Conservation (phyloP, 1,140 invertebrate genomes). For the Rhopalosiphum maidis region DNA sequence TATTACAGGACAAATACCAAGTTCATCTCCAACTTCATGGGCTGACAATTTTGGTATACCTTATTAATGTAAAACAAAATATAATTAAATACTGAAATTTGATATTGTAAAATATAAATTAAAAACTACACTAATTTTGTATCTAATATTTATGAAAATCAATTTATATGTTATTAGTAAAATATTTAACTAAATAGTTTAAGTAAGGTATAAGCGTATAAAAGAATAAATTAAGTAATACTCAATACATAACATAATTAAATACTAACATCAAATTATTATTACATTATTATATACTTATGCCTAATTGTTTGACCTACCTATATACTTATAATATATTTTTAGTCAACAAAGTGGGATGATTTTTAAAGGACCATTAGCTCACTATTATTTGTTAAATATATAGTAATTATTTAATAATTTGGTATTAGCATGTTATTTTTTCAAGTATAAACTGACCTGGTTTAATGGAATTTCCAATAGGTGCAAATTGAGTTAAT, state of each 20-base stretch:
- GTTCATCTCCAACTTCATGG: constrained; percentile 21
- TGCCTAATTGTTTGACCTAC: neutral
- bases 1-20: constrained; percentile 10
- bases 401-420: neutral
- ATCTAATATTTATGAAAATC: too few species aligned
- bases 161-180: neutral
- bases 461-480: constrained; percentile 14
- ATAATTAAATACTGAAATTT: neutral
- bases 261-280: too few species aligned
- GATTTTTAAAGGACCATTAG: neutral
- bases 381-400: neutral
- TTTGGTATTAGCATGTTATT: neutral
- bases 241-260: too few species aligned
- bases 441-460: constrained; percentile 11
- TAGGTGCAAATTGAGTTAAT: neutral
- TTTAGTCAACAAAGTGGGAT: too few species aligned
- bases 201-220: too few species aligned
- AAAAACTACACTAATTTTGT: neutral
- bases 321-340: too few species aligned
- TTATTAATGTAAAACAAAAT: neutral
- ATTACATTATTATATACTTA: neutral
- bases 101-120: neutral
- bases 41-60: constrained; percentile 42
- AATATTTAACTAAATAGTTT: neutral
- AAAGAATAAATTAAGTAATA: too few species aligned